Percentiles rank a stretch among this genome's conserved stretches.
phyloP scores from a whole-genome alignment of 2,113 vertebrate species.

The Muscicapa adusta region DNA sequence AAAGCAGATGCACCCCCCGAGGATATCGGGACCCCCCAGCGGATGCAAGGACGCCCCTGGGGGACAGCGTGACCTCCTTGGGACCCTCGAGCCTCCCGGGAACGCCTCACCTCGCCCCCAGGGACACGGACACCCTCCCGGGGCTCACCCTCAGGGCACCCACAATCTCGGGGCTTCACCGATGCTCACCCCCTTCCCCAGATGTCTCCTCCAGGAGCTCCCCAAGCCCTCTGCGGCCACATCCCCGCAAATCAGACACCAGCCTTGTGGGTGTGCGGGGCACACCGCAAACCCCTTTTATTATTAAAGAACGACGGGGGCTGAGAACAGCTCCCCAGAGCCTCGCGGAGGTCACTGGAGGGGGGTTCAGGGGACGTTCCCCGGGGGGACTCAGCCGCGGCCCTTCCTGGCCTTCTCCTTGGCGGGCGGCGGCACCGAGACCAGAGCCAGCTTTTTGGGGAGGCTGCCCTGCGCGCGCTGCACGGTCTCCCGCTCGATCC shows the following conservation, averaged over 20 bases:
- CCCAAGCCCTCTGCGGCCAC: neutral
- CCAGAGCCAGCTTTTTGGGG: neutral
- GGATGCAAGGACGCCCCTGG: too few species aligned
- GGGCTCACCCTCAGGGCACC: too few species aligned
- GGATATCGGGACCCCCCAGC: neutral
- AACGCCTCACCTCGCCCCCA: too few species aligned
- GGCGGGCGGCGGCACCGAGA: rapidly evolving
- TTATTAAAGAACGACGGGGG: neutral
- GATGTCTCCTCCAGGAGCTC: neutral
- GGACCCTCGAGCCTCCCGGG: too few species aligned
- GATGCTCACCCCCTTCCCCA: neutral
- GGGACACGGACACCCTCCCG: too few species aligned
- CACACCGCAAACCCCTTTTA: neutral
- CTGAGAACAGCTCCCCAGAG: too few species aligned
- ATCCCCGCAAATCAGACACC: neutral
- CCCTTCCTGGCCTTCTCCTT: neutral
- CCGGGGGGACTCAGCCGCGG: neutral
- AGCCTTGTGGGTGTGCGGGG: rapidly evolving
- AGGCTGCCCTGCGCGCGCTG: neutral
- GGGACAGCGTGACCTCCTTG: neutral
- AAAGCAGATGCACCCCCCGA: too few species aligned
- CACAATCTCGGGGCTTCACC: too few species aligned
- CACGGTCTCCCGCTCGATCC: neutral
- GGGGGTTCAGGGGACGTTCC: neutral
- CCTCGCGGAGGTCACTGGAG: too few species aligned